Evolutionary conservation across 2,113 vertebrate species (phyloP).

Genomic region (Gyps fulvus): DNA sequence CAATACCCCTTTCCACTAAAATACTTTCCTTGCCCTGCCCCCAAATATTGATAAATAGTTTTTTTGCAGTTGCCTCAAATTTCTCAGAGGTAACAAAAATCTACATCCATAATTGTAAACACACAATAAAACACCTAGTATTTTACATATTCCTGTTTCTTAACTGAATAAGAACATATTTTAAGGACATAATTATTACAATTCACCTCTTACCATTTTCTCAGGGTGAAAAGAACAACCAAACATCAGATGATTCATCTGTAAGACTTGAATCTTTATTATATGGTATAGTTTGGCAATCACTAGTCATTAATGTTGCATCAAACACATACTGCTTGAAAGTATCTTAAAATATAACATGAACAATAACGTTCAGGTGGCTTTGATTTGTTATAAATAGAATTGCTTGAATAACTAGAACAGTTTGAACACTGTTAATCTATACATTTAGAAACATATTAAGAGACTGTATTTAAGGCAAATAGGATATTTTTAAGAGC

Average conservation of each 20-base stretch:
- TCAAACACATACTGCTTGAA: not conserved
- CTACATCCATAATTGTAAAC: not conserved
- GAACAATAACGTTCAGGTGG: not conserved
- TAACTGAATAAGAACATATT: not conserved
- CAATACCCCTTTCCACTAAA: not conserved
- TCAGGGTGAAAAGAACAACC: not conserved
- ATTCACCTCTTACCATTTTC: not conserved
- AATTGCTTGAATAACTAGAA: not conserved
- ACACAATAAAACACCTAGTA: not conserved
- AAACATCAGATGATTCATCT: not conserved
- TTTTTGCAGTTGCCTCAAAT: not conserved
- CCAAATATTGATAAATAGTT: not conserved
- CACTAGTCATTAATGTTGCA: not conserved
- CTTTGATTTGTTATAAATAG: not conserved
- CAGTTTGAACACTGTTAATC: not conserved
- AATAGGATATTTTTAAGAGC: not conserved
- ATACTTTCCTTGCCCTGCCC: not conserved
- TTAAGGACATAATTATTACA: not conserved
- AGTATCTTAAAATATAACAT: not conserved
- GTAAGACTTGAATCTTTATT: not conserved
- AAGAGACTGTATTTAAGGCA: not conserved
- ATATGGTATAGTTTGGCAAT: not conserved
- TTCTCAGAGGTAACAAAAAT: not conserved
- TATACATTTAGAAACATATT: not conserved
- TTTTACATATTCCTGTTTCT: not conserved